These are phyloP conservation scores for Hypanus sabinus DNA, from an alignment of 2,113 vertebrate genomes.

Conservation along the genomic window DNA sequence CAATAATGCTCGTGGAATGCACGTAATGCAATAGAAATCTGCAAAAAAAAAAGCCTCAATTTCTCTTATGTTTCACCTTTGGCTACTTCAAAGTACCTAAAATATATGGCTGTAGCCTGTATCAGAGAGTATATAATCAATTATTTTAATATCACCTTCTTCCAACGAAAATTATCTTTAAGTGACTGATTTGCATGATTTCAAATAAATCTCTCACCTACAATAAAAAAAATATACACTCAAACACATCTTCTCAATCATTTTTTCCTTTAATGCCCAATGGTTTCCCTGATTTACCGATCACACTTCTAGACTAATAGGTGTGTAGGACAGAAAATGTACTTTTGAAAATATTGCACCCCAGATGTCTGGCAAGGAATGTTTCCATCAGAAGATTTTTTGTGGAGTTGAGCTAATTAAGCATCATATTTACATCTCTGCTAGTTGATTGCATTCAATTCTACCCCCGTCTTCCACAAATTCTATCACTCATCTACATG, in stretches of 20 bases:
- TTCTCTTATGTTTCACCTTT: not conserved
- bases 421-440: not conserved
- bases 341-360: not conserved
- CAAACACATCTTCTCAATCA: not conserved
- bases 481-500: no score
- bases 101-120: not conserved
- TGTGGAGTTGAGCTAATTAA: not conserved
- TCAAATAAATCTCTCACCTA: not conserved
- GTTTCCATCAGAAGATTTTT: not conserved
- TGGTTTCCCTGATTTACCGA: slow-evolving; percentile 8
- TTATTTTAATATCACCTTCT: not conserved
- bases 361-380: not conserved
- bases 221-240: not conserved
- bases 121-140: not conserved
- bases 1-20: not conserved
- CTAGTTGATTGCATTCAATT: no score
- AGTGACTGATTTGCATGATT: not conserved
- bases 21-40: not conserved
- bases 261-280: not conserved
- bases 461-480: no score
- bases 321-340: not conserved
- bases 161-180: slow-evolving; percentile 11
- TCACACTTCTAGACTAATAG: not conserved
- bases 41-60: not conserved
- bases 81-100: not conserved